A percentile compares a stretch with the other conserved stretches of the same genome.
Evolutionary conservation across 2,888 invertebrate genomes (phyloP).

Genomic region (Tyria jacobaeae): DNA sequence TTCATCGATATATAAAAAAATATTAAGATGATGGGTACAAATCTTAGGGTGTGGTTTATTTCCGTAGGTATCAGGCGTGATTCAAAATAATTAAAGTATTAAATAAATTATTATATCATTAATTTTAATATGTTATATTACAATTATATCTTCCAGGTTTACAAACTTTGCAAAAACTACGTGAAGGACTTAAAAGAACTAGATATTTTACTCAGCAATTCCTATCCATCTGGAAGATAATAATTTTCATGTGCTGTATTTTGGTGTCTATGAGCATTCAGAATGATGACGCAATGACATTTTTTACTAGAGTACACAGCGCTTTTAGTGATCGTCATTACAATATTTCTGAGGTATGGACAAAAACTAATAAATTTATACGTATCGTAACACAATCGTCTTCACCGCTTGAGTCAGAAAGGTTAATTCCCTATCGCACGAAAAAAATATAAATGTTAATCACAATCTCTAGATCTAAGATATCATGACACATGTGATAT

Average conservation of each 20-base stretch:
- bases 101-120: not conserved
- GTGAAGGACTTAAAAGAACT: slow-evolving; percentile 87
- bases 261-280: slow-evolving; percentile 85
- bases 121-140: not conserved
- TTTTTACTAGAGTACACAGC: slow-evolving; percentile 78
- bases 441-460: not conserved
- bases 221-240: slow-evolving; percentile 92
- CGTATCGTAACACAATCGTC: not conserved
- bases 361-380: too few relatives aligned
- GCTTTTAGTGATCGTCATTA: slow-evolving; percentile 86
- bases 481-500: not conserved
- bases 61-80: too few relatives aligned
- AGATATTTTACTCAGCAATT: slow-evolving; percentile 91
- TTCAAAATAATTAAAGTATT: too few relatives aligned
- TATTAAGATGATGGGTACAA: too few relatives aligned
- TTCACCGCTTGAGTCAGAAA: not conserved
- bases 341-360: slow-evolving; percentile 80
- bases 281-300: slow-evolving; percentile 73
- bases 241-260: slow-evolving; percentile 89
- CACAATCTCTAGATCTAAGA: not conserved
- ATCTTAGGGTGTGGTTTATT: too few relatives aligned
- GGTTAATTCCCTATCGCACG: not conserved
- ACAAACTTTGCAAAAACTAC: slow-evolving; percentile 70
- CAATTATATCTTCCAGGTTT: slow-evolving; percentile 28
- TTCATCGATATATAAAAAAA: too few relatives aligned